Evolutionary conservation across 1,140 invertebrate genomes (phyloP).

Genomic region (Mactra quadrangularis): DNA sequence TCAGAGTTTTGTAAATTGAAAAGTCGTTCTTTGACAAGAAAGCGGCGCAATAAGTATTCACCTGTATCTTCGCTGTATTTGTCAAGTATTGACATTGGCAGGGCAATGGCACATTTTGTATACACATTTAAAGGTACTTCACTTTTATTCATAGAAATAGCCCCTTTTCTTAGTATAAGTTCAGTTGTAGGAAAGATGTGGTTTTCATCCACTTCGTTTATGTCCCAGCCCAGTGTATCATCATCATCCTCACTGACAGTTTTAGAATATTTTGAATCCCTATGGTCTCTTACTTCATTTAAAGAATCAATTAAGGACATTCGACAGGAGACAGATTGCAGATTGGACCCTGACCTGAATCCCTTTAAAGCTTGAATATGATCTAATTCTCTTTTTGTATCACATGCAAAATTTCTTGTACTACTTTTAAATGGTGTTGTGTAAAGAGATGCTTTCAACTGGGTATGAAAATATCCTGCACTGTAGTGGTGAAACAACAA

Average conservation of each 20-base stretch:
- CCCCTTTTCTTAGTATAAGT: slow-evolving; percentile 11
- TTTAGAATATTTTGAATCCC: not conserved
- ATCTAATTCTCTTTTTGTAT: slow-evolving; percentile 24
- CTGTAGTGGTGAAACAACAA: not conserved
- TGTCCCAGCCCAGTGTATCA: not conserved
- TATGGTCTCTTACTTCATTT: not conserved
- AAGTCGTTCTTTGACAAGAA: slow-evolving; percentile 1
- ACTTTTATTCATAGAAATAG: not conserved
- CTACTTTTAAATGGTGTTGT: slow-evolving; percentile 26
- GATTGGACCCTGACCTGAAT: slow-evolving; percentile 2
- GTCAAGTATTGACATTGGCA: slow-evolving; percentile 31
- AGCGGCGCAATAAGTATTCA: slow-evolving; percentile 29
- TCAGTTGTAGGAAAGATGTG: slow-evolving; percentile 35
- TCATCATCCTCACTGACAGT: too few relatives aligned
- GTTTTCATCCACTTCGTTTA: slow-evolving; percentile 1
- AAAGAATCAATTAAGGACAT: slow-evolving; percentile 12
- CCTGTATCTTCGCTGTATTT: slow-evolving; percentile 18
- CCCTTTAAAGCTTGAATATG: slow-evolving; percentile 6
- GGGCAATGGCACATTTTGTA: not conserved
- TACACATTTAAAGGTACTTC: slow-evolving; percentile 16
- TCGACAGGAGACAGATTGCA: not conserved
- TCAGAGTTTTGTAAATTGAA: slow-evolving; percentile 22
- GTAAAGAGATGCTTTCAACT: slow-evolving; percentile 3
- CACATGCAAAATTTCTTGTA: slow-evolving; percentile 1
- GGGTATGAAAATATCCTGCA: not conserved